Evolutionary conservation across 1,140 invertebrate species (phyloP), one percentile per base, ranked within the genome.

Genomic region (Bathynomus jamesi): DNA sequence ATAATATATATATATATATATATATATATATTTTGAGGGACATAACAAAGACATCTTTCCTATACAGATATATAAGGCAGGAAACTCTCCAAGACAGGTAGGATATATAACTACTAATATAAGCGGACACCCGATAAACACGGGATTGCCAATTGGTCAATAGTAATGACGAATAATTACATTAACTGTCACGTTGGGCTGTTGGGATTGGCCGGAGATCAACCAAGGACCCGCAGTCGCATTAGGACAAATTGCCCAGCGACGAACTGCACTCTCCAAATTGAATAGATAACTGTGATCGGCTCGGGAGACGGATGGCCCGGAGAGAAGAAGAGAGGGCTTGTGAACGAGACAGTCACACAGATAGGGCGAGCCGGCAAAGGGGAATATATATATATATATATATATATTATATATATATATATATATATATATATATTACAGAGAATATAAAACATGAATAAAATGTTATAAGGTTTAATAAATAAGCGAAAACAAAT

Each of bases 101-200:
- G 40, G 40, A 53, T 53, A 53, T 53, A 53, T 53, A 17, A 53
- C 40, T 53, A 53, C 40, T 53, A 53, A 53, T 53, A 53, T 53
- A 53, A 53, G 40, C 40, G 21, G 40, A 53, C 40, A 53, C 40
- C 5, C 40, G 40, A 53, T 53, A 53, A 53, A 53, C 40, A 53
- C 40, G 40, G 21, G 40, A 53, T 53, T 53, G 40, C 40, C 40
- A 53, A 53, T 53, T 53, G 40, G 40, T 53, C 40, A 53, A 21
- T 53, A 53, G 40, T 53, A 53, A 53, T 53, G 40, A 53, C 40
- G 21, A 53, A 53, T 53, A 53, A 53, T 53, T 53, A 53, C 40
- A 21, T 53, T 53, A 53, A 53, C 40, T 53, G 40, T 53, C 40
- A 53, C 40, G 40, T 53, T 21, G 40, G 40, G 40, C 40, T 53